Conservation (phyloP, 2,888 invertebrate genomes). For the Ornithoptera priamus region DNA sequence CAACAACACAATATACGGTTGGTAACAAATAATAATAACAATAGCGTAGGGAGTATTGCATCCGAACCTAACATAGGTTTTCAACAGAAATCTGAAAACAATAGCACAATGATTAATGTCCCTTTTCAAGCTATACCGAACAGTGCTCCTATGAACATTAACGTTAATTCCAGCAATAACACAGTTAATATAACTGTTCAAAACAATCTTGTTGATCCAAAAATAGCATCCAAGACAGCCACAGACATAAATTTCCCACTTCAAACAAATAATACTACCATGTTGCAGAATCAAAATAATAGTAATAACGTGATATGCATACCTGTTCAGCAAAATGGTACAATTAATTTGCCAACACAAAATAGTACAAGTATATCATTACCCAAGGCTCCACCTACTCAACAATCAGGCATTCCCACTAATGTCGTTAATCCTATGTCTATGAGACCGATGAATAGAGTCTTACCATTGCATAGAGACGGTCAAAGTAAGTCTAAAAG, state of each 20-base stretch:
- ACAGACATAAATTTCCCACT: conserved; percentile 69
- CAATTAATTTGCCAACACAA: conserved; percentile 73
- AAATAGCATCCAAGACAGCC: conserved; percentile 69
- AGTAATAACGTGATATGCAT: conserved; percentile 68
- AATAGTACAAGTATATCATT: conserved; percentile 80
- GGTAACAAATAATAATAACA: conserved; percentile 65
- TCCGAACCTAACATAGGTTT: conserved; percentile 59
- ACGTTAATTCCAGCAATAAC: conserved; percentile 75
- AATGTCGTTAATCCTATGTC: conserved; percentile 86
- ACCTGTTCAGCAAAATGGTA: conserved; percentile 64
- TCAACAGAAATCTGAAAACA: conserved; percentile 68
- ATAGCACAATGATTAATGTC: conserved; percentile 73
- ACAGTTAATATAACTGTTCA: conserved; percentile 75
- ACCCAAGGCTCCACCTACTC: conserved; percentile 81
- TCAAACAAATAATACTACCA: conserved; percentile 58
- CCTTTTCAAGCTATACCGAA: conserved; percentile 77
- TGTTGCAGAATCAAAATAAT: conserved; percentile 63
- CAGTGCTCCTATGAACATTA: conserved; percentile 76
- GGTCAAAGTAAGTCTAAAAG: conserved; percentile 75
- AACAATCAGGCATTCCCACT: conserved; percentile 83
- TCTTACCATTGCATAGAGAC: conserved; percentile 87
- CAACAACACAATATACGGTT: conserved; percentile 75
- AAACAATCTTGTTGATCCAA: conserved; percentile 74
- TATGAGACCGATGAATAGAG: conserved; percentile 87
- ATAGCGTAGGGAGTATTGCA: conserved; percentile 55